Base-by-base conservation (phyloP, 64 coral and sea anemone genomes). In the Trachythela sp. region DNA sequence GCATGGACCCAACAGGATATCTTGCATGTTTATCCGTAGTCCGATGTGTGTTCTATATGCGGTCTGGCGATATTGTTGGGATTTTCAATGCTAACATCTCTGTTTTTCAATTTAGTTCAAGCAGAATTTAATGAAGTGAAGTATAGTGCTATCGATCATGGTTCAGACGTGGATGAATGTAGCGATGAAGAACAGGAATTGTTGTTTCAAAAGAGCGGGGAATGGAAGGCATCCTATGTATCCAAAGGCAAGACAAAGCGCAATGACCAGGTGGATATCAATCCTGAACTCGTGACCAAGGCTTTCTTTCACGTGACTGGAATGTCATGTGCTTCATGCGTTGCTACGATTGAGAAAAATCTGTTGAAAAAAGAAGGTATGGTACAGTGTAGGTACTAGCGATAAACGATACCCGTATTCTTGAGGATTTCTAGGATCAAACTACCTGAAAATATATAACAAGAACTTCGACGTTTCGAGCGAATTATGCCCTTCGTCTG, bases 271-370 rank as follows among this genome's bases (percentile, higher is more conserved):
- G 37, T 68, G 20, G 59, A n/a, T n/a, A 45, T 64, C 56, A 20
- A 20, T 8, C 4, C 56, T 64, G 75, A 80, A 80, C 33, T 29
- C 32, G 75, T 39, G 20, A 80, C 75, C 38, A 80, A 80, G 37
- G 75, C 75, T 15, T 80, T 80, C 33, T 80, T 80, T 36, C 75
- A 80, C 34, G 37, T 80, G 37, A 80, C 75, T 37, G 75, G 75
- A 35, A 80, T 80, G 75, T 80, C 75, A 38, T 80, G 75, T 80
- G 75, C 75, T 9, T 80, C 75, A 80, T 80, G 75, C 38, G 75
- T 80, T 80, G 75, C 33, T 37, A 80, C 75, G 15, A 80, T 80
- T 18, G 75, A 80, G 8, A 80, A 80, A 39, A 80, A 37, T 39
- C 8, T 80, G 75, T 80, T 80, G 20, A 80, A 80, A 22, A 80